Evolutionary conservation across 2,888 invertebrate species (phyloP), one percentile per base, ranked within the genome.

Genomic region (Macropis europaea): DNA sequence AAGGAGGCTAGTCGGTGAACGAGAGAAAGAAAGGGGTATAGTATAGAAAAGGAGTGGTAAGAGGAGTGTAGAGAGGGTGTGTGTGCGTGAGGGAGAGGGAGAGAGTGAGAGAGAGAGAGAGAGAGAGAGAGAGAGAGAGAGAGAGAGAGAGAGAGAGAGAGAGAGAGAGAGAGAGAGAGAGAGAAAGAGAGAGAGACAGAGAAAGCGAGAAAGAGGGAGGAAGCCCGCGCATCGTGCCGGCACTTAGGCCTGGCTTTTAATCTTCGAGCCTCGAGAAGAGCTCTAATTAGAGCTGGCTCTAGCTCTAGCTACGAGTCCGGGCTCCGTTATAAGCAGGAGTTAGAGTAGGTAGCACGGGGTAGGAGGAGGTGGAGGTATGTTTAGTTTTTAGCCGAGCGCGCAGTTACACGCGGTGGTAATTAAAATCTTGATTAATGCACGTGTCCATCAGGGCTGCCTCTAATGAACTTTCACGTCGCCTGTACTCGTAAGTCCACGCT

Each of bases 371-470:
- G 71, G 76, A 77, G 79, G 82, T 87, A 82, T 86, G 86, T 86
- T 87, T 86, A 86, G 86, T 87, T 86, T 87, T 87, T 86, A 85
- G 84, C 72, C 76, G 76, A 76, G 82, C 73, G 77, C 78, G 82
- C 84, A 83, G 82, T 84, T 86, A 84, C 87, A 85, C 82, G 86
- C 83, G 81, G 84, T 81, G 86, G 86, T 89, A 89, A 89, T 89
- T 88, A 89, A 88, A 88, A 88, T 87, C 87, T 88, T 88, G 88
- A 89, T 89, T 88, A 88, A 88, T 88, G 87, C 86, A 84, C 88
- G 86, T 84, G 88, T 87, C 88, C 87, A 83, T 87, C 86, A 86
- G 85, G 81, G 77, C 81, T 76, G 80, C 79, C 84, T 86, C 85
- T 88, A 88, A 88, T 88, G 89, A 88, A 88, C 88, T 87, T 88